phyloP scores from a whole-genome alignment of 2,797 vertebrate species.

The Acipenser oxyrinchus region DNA sequence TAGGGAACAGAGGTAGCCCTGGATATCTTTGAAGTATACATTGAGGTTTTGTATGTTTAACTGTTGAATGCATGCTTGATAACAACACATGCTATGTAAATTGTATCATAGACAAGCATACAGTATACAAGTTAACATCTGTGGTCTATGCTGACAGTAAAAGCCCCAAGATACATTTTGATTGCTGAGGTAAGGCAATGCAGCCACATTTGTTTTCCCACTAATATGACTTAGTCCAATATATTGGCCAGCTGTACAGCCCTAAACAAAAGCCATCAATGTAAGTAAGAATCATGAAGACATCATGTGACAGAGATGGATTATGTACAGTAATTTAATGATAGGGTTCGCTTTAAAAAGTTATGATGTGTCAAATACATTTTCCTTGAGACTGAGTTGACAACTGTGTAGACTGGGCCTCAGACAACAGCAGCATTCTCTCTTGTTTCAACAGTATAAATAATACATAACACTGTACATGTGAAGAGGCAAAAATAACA shows the following conservation, averaged over 20 bases:
- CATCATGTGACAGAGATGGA: not conserved
- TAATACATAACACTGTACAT: too few relatives aligned
- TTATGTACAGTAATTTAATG: not conserved
- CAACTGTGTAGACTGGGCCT: not conserved
- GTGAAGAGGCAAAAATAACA: too few relatives aligned
- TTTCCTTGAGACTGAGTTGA: slow-evolving; percentile 5
- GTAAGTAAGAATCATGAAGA: slow-evolving; percentile 1
- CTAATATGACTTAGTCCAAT: slow-evolving; percentile 9
- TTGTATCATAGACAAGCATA: not conserved
- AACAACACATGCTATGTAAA: not conserved
- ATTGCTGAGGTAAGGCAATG: slow-evolving; percentile 9
- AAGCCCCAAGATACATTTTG: not conserved
- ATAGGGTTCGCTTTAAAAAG: slow-evolving; percentile 8
- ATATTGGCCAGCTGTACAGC: slow-evolving; percentile 7
- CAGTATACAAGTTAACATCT: not conserved
- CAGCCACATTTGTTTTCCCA: slow-evolving; percentile 23
- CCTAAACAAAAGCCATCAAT: slow-evolving; percentile 6
- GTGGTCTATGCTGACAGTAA: not conserved
- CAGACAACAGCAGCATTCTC: slow-evolving; percentile 2
- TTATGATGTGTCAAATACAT: slow-evolving; percentile 10
- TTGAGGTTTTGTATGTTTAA: not conserved
- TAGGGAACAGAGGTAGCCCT: not conserved
- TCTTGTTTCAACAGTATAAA: too few relatives aligned
- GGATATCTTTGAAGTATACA: not conserved
- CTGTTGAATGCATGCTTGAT: not conserved